These are phyloP conservation scores for Pseudococcus jackbeardsleyi DNA, from an alignment of 2,888 invertebrate genomes.

Conservation along the genomic window DNA sequence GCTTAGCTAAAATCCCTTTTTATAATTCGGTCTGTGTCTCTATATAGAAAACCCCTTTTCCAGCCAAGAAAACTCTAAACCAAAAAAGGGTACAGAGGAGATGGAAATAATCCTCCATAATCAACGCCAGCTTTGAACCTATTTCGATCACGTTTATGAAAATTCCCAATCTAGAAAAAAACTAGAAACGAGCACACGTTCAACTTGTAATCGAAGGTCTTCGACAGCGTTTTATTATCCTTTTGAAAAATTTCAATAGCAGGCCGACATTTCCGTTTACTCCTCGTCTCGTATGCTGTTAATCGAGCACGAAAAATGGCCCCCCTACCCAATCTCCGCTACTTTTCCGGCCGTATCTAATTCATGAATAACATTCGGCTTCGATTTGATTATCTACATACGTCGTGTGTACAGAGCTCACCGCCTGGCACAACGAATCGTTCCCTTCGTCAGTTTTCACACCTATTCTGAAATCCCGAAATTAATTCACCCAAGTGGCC, in stretches of 20 bases:
- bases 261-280: slow-evolving; percentile 1
- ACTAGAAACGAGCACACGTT: neutral
- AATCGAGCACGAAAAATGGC: slow-evolving; percentile 11
- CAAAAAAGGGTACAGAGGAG: neutral
- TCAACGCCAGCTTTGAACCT: neutral
- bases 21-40: neutral
- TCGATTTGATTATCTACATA: slow-evolving; percentile 11
- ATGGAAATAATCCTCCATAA: neutral
- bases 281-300: neutral
- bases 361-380: slow-evolving; percentile 11
- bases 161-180: neutral
- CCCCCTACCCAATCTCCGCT: neutral
- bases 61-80: neutral
- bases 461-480: neutral
- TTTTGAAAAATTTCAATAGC: slow-evolving; percentile 22
- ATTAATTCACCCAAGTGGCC: neutral
- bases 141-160: neutral
- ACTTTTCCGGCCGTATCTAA: slow-evolving; percentile 16
- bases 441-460: neutral
- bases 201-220: slow-evolving; percentile 19
- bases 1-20: neutral
- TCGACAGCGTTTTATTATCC: neutral
- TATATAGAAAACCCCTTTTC: no score
- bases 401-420: slow-evolving; percentile 2
- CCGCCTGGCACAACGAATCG: slow-evolving; percentile 30